These are phyloP conservation scores for Lampris incognitus DNA, from an alignment of 2,113 vertebrate species.

Conservation along the genomic window DNA sequence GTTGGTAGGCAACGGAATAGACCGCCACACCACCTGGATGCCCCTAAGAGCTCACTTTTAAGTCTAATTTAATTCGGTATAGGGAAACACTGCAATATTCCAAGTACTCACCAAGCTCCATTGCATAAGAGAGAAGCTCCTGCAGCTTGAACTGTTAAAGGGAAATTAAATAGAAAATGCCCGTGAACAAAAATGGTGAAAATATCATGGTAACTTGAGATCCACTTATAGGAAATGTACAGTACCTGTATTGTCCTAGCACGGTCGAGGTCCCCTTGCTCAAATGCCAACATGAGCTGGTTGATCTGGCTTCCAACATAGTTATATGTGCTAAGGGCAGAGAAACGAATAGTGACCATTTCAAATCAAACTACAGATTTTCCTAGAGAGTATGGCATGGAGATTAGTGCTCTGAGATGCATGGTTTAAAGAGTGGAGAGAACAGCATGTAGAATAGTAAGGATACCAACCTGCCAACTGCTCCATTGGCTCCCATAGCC, in stretches of 20 bases:
- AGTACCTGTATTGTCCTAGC: constrained; percentile 89
- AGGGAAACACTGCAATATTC: neutral
- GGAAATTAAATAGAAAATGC: constrained; percentile 27
- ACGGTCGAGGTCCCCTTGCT: constrained; percentile 77
- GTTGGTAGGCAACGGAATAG: too few species aligned
- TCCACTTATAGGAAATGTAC: neutral
- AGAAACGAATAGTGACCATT: neutral
- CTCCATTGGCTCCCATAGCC: constrained; percentile 88
- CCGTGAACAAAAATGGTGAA: constrained; percentile 3
- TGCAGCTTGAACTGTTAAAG: constrained; percentile 76
- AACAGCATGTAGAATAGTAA: neutral
- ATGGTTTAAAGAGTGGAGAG: neutral
- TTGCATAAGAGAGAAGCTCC: constrained; percentile 72
- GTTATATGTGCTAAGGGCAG: constrained; percentile 90
- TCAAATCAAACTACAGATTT: neutral
- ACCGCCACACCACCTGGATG: too few species aligned
- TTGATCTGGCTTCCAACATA: constrained; percentile 85
- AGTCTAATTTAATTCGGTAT: neutral
- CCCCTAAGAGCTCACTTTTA: neutral
- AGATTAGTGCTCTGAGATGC: neutral
- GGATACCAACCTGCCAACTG: constrained; percentile 90
- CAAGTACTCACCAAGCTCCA: constrained; percentile 68
- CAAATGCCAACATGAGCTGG: constrained; percentile 85
- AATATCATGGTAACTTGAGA: neutral
- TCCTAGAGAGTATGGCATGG: neutral